Conservation (phyloP, 2,797 vertebrate species). For the Simalia tracyae region DNA sequence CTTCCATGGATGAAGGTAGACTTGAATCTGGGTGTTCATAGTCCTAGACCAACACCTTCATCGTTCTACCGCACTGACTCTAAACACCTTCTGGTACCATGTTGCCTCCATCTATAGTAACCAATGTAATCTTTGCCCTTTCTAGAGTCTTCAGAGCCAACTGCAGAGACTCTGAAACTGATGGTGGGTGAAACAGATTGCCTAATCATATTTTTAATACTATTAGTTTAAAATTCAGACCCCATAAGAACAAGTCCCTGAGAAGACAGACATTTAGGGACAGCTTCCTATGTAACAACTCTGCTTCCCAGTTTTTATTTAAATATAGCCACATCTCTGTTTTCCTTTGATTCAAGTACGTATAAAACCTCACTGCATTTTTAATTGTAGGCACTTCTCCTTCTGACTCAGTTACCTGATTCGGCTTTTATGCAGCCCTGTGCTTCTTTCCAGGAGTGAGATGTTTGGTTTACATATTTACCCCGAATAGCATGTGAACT, state of each 20-base stretch:
- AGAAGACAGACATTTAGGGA: no score
- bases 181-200: background rate
- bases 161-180: background rate
- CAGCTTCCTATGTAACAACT: background rate
- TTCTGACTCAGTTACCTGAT: conserved; percentile 56
- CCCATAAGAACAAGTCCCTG: background rate
- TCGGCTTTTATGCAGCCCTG: conserved; percentile 45
- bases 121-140: background rate
- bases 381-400: conserved; percentile 49
- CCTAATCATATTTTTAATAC: background rate
- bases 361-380: conserved; percentile 57
- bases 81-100: background rate
- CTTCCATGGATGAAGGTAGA: background rate
- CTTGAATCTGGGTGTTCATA: background rate
- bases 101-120: background rate
- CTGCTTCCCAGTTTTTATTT: conserved; percentile 55
- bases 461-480: conserved; percentile 8
- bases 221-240: background rate
- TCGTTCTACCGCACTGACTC: background rate
- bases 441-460: conserved; percentile 58
- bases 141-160: background rate
- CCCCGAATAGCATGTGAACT: background rate
- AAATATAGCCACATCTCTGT: conserved; percentile 57
- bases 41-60: background rate
- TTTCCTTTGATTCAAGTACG: conserved; percentile 55